These are phyloP conservation scores for Epinotia nisella DNA, from an alignment of 2,888 invertebrate genomes.

Conservation along the genomic window DNA sequence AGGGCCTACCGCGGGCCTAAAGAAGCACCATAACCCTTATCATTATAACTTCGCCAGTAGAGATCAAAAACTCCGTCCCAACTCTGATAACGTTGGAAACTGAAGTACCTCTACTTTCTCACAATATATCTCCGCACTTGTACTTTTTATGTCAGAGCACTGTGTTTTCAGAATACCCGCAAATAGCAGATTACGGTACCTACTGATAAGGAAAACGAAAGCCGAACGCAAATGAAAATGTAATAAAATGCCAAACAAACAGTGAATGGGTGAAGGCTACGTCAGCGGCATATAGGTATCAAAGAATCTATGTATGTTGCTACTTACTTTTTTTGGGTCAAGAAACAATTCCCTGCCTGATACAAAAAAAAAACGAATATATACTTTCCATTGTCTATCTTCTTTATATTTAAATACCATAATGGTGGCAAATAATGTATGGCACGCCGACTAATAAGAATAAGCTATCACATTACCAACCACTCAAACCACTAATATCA, in stretches of 20 bases:
- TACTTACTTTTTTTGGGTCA: too few relatives aligned
- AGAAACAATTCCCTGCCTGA: too few relatives aligned
- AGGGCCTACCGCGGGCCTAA: too few relatives aligned
- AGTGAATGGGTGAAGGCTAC: slow-evolving; percentile 14
- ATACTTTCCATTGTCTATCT: too few relatives aligned
- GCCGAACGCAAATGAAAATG: slow-evolving; percentile 15
- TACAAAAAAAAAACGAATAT: too few relatives aligned
- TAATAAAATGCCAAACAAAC: slow-evolving; percentile 6
- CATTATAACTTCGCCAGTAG: not conserved
- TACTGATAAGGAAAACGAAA: slow-evolving; percentile 38
- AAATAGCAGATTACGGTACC: slow-evolving; percentile 33
- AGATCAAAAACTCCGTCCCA: not conserved
- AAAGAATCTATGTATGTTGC: too few relatives aligned
- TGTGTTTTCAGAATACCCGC: slow-evolving; percentile 19
- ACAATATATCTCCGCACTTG: slow-evolving; percentile 21
- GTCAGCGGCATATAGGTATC: not conserved
- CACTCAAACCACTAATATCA: too few relatives aligned
- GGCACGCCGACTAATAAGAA: too few relatives aligned
- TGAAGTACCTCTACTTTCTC: slow-evolving; percentile 31
- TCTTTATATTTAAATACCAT: too few relatives aligned
- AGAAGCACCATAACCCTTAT: not conserved
- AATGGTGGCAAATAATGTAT: too few relatives aligned
- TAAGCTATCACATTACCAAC: too few relatives aligned
- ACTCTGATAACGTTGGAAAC: slow-evolving; percentile 13
- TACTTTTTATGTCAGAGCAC: slow-evolving; percentile 36